A percentile compares a stretch with the other conserved stretches of the same genome.
Evolutionary conservation across 2,888 invertebrate genomes (phyloP).

Genomic region (Drosophila eohydei): DNA sequence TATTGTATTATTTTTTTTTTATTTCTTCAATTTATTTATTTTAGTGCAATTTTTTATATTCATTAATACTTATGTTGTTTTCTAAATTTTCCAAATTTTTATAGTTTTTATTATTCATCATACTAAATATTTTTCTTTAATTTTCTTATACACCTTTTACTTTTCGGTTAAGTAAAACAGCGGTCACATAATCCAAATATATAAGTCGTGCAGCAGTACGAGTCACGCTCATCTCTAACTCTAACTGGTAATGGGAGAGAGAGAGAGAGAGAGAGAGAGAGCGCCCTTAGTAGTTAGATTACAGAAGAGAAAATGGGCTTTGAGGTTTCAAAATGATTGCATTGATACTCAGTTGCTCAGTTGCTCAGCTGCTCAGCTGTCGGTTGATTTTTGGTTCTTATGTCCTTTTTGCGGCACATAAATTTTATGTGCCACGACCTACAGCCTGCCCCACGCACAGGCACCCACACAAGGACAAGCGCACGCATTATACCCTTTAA

Average conservation of each 20-base stretch:
- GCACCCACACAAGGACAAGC: slow-evolving; percentile 1
- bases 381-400: slow-evolving; percentile 65
- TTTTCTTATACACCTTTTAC: no score
- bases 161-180: no score
- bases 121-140: no score
- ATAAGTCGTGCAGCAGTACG: not conserved
- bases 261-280: not conserved
- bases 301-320: not conserved
- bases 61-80: no score
- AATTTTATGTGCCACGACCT: slow-evolving; percentile 65
- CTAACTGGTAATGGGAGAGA: slow-evolving; percentile 8
- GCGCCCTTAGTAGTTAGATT: slow-evolving; percentile 3
- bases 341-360: slow-evolving; percentile 69
- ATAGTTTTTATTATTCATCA: no score
- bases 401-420: slow-evolving; percentile 69
- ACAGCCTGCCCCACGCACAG: slow-evolving; percentile 9
- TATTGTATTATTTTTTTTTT: no score
- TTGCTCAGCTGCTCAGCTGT: slow-evolving; percentile 57
- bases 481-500: slow-evolving; percentile 55
- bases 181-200: not conserved
- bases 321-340: slow-evolving; percentile 45
- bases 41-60: no score
- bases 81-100: no score
- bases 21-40: no score
- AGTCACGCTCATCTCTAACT: slow-evolving; percentile 22